These are phyloP conservation scores for Enteromius radiatus DNA, from an alignment of 2,797 vertebrate species.

Conservation along the genomic window DNA sequence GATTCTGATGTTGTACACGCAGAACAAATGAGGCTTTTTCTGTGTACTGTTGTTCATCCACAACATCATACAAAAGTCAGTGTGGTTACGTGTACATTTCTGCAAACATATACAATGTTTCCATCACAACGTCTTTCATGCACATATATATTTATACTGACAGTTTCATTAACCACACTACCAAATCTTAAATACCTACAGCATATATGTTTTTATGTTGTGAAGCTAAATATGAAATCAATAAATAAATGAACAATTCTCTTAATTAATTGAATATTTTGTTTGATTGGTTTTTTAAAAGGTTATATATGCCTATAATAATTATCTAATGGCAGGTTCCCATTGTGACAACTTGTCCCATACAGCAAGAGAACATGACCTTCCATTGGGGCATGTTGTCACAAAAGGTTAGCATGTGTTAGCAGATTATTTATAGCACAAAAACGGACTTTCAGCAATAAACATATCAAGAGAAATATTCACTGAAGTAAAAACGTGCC, in stretches of 20 bases:
- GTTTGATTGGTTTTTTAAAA: neutral
- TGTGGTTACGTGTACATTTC: slow-evolving; percentile 51
- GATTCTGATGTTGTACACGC: slow-evolving; percentile 56
- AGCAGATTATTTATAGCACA: neutral
- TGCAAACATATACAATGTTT: slow-evolving; percentile 29
- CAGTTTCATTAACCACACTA: slow-evolving; percentile 55
- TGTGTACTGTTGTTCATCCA: slow-evolving; percentile 56
- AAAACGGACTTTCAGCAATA: neutral
- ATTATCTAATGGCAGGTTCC: neutral
- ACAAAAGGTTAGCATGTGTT: slow-evolving; percentile 42
- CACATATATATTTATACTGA: slow-evolving; percentile 64
- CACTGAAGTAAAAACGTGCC: neutral
- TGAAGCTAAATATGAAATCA: slow-evolving; percentile 67
- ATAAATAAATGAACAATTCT: slow-evolving; percentile 67
- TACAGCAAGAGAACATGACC: neutral
- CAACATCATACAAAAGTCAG: slow-evolving; percentile 48
- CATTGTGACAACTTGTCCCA: neutral
- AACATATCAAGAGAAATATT: neutral
- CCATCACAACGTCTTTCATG: slow-evolving; percentile 43
- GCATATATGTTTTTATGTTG: slow-evolving; percentile 66
- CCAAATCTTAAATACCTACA: slow-evolving; percentile 46
- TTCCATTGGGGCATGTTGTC: neutral
- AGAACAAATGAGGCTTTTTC: slow-evolving; percentile 65
- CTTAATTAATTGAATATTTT: slow-evolving; percentile 19
- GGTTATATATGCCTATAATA: neutral